A percentile compares a stretch with the other conserved stretches of the same genome.
phyloP scores from a whole-genome alignment of 2,113 vertebrate species.

The Bucco capensis region DNA sequence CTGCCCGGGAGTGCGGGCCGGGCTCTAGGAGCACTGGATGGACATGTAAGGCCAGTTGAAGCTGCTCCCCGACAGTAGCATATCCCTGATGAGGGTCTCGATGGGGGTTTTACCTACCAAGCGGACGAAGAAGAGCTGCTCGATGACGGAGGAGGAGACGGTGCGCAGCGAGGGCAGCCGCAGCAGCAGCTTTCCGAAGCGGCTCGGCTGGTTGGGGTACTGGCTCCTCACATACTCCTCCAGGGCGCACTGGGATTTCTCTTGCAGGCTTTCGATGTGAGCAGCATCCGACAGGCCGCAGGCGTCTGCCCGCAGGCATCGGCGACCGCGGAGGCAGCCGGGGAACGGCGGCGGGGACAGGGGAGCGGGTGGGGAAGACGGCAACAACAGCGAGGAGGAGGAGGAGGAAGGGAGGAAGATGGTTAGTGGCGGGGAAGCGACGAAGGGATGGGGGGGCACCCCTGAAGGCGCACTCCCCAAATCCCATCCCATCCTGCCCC shows the following conservation, averaged over 20 bases:
- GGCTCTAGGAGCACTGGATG: no score
- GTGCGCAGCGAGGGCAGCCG: conserved; percentile 84
- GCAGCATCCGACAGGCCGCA: conserved; percentile 97
- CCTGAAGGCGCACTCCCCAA: neutral
- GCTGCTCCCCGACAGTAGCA: conserved; percentile 85
- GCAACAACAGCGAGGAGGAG: neutral
- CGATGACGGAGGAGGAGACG: conserved; percentile 84
- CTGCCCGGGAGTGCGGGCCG: no score
- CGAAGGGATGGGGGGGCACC: neutral
- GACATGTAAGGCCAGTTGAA: conserved; percentile 83
- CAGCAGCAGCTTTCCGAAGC: conserved; percentile 84
- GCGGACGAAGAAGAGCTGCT: conserved; percentile 87
- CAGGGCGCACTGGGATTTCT: conserved; percentile 96
- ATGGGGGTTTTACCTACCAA: conserved; percentile 88
- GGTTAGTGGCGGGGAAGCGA: neutral
- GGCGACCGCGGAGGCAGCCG: neutral
- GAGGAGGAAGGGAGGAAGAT: neutral
- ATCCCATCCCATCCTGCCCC: neutral
- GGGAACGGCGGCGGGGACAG: neutral
- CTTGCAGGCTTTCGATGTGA: conserved; percentile 97
- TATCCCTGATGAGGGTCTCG: conserved; percentile 86
- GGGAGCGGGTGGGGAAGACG: neutral
- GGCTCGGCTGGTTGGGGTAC: conserved; percentile 72
- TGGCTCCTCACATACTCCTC: conserved; percentile 89
- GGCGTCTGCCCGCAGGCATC: conserved; percentile 79